Evolutionary conservation across 2,888 invertebrate genomes (phyloP).

Genomic region (Catonia carolina): DNA sequence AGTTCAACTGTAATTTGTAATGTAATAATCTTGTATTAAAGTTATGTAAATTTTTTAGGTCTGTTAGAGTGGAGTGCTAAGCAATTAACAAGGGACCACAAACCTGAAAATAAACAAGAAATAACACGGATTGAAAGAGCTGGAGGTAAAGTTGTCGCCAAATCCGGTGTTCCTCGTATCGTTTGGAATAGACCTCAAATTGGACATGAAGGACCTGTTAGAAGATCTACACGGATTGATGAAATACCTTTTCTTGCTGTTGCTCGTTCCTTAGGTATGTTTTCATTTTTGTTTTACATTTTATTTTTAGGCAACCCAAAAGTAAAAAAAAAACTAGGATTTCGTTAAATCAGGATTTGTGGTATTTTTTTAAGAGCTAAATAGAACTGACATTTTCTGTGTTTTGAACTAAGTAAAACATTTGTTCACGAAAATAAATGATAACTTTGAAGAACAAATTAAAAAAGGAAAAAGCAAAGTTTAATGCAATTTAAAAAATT

Average conservation of each 20-base stretch:
- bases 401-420: too few species aligned
- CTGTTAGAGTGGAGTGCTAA: slow-evolving; percentile 77
- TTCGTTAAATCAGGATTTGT: too few species aligned
- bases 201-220: slow-evolving; percentile 79
- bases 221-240: slow-evolving; percentile 83
- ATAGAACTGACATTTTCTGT: too few species aligned
- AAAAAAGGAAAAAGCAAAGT: too few species aligned
- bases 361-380: too few species aligned
- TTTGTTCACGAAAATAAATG: too few species aligned
- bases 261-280: slow-evolving; percentile 77
- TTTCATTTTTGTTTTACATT: neutral
- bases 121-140: slow-evolving; percentile 72
- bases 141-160: slow-evolving; percentile 71
- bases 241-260: slow-evolving; percentile 95
- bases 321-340: too few species aligned
- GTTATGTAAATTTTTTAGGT: slow-evolving; percentile 10
- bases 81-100: slow-evolving; percentile 86
- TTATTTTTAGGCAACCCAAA: too few species aligned
- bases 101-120: slow-evolving; percentile 84
- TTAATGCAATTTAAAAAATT: too few species aligned
- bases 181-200: slow-evolving; percentile 92
- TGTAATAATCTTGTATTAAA: too few species aligned
- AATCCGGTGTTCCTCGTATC: slow-evolving; percentile 85
- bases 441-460: too few species aligned
- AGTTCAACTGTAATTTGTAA: too few species aligned